Evolutionary conservation across 2,113 vertebrate species (phyloP).

Genomic region (Ailurus styani): DNA sequence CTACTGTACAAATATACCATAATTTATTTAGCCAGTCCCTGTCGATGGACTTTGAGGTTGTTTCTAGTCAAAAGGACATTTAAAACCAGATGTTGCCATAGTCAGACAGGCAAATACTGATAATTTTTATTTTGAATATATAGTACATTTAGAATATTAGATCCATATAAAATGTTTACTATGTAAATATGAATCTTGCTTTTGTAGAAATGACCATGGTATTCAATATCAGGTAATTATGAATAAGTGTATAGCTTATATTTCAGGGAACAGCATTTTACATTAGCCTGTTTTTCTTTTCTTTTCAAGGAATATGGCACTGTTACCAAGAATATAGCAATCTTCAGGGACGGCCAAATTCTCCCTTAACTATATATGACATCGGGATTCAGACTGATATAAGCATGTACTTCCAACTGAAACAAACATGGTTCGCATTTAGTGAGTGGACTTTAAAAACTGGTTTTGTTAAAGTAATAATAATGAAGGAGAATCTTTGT

Average conservation of each 20-base stretch:
- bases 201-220: neutral
- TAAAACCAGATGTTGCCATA: neutral
- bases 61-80: neutral
- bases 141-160: neutral
- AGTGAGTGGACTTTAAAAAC: conserved; percentile 84
- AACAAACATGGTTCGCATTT: conserved; percentile 94
- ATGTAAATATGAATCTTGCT: neutral
- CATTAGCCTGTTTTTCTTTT: conserved; percentile 41
- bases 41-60: neutral
- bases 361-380: conserved; percentile 87
- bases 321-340: conserved; percentile 89
- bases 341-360: conserved; percentile 82
- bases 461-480: conserved; percentile 30
- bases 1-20: neutral
- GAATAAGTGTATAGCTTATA: neutral
- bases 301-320: conserved; percentile 90
- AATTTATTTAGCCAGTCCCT: neutral
- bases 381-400: conserved; percentile 92
- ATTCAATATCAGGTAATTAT: neutral
- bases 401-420: conserved; percentile 89
- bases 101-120: neutral
- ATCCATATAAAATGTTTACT: neutral
- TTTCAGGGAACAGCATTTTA: conserved; percentile 12
- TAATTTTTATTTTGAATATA: neutral
- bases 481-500: neutral